Percentiles rank a stretch among this genome's conserved stretches.
Evolutionary conservation across 1,140 invertebrate genomes (phyloP).

Genomic region (Drosophila lini): DNA sequence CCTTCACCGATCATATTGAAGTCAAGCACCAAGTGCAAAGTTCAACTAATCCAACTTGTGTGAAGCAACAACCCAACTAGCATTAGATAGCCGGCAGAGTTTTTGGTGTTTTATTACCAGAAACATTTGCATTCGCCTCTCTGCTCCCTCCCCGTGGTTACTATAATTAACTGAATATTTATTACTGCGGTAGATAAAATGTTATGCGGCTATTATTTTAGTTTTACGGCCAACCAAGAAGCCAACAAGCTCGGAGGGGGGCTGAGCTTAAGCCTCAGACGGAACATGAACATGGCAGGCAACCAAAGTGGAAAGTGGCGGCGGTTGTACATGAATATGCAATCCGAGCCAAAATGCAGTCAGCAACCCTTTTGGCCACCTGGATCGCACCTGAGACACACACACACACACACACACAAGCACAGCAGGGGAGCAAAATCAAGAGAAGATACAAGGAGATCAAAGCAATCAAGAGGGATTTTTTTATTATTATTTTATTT

Average conservation of each 20-base stretch:
- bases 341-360: constrained; percentile 70
- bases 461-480: too few species aligned
- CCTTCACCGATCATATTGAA: neutral
- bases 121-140: constrained; percentile 53
- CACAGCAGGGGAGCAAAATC: neutral
- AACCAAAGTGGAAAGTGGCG: constrained; percentile 33
- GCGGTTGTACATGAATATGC: constrained; percentile 40
- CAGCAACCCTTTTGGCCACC: constrained; percentile 6
- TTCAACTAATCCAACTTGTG: constrained; percentile 16
- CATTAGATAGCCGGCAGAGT: constrained; percentile 40
- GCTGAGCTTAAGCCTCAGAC: constrained; percentile 64
- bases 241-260: constrained; percentile 9
- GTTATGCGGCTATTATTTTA: constrained; percentile 83
- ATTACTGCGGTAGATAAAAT: constrained; percentile 83
- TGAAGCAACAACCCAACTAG: constrained; percentile 1
- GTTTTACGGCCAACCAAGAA: constrained; percentile 72
- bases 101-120: constrained; percentile 45
- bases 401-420: neutral
- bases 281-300: constrained; percentile 38
- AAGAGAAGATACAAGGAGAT: constrained; percentile 39
- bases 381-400: constrained; percentile 4
- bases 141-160: constrained; percentile 25
- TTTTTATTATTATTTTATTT: too few species aligned
- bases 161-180: constrained; percentile 83
- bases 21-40: neutral